phyloP scores from a whole-genome alignment of 1,140 invertebrate species.

The Eubasilissa regina region DNA sequence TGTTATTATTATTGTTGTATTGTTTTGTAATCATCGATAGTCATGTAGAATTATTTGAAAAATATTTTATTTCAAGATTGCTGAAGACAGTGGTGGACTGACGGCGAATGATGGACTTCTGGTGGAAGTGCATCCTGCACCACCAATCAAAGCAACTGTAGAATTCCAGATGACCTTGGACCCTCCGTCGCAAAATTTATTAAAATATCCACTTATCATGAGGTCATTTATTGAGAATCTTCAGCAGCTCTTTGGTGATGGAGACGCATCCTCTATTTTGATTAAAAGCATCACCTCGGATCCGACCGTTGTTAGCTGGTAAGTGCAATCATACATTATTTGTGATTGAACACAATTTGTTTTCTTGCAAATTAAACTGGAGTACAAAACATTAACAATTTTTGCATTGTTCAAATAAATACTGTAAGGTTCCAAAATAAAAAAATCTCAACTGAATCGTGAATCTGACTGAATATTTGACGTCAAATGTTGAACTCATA shows the following conservation, averaged over 20 bases:
- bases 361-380: too few relatives aligned
- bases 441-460: too few relatives aligned
- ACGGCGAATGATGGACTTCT: slow-evolving; percentile 85
- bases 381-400: too few relatives aligned
- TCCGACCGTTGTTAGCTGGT: slow-evolving; percentile 84
- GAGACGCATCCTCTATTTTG: slow-evolving; percentile 80
- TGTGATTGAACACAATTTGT: too few relatives aligned
- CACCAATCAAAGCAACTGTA: slow-evolving; percentile 73
- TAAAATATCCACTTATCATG: slow-evolving; percentile 78
- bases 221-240: slow-evolving; percentile 86
- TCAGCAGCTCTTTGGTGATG: slow-evolving; percentile 83
- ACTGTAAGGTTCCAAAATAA: too few relatives aligned
- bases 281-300: slow-evolving; percentile 76
- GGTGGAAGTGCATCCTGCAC: slow-evolving; percentile 78
- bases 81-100: slow-evolving; percentile 78
- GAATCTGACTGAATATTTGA: too few relatives aligned
- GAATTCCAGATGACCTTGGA: slow-evolving; percentile 86
- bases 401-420: too few relatives aligned
- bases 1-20: too few relatives aligned
- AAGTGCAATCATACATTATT: slow-evolving; percentile 39
- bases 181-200: slow-evolving; percentile 81
- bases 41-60: neutral
- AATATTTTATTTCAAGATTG: slow-evolving; percentile 65
- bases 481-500: too few relatives aligned
- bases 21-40: too few relatives aligned